A percentile compares a stretch with the other conserved stretches of the same genome.
Evolutionary conservation across 2,888 invertebrate genomes (phyloP).

Genomic region (Dendrolimus pini): DNA sequence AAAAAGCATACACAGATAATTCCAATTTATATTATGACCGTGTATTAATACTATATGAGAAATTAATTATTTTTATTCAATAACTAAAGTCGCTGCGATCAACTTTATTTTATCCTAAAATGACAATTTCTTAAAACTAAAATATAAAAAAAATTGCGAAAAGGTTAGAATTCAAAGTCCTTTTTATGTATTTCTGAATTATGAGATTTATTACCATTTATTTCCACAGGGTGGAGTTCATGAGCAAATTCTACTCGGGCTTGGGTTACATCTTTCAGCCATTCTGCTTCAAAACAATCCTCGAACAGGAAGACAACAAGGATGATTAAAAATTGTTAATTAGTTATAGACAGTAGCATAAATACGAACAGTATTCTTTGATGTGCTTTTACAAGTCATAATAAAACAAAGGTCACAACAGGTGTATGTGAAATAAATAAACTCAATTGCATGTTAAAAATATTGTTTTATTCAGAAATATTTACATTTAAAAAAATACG

Average conservation of each 20-base stretch:
- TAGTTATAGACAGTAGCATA: conserved; percentile 34
- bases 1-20: too few species aligned
- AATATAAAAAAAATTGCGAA: too few species aligned
- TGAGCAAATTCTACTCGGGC: conserved; percentile 95
- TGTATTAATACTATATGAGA: too few species aligned
- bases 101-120: too few species aligned
- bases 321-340: conserved; percentile 42
- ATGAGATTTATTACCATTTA: too few species aligned
- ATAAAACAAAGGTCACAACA: conserved; percentile 46
- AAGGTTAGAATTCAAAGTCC: too few species aligned
- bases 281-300: conserved; percentile 88
- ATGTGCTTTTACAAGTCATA: conserved; percentile 19
- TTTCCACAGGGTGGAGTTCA: conserved; percentile 91
- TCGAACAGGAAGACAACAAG: conserved; percentile 73
- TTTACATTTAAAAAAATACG: background rate
- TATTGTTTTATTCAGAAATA: conserved; percentile 32
- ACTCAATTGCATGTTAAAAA: conserved; percentile 42
- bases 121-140: too few species aligned
- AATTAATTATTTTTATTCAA: too few species aligned
- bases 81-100: too few species aligned
- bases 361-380: conserved; percentile 40
- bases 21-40: too few species aligned
- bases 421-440: conserved; percentile 43
- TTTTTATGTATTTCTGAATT: too few species aligned
- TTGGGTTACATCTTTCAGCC: conserved; percentile 89